phyloP scores from a whole-genome alignment of 2,797 vertebrate species.

The Sebastes jordani region DNA sequence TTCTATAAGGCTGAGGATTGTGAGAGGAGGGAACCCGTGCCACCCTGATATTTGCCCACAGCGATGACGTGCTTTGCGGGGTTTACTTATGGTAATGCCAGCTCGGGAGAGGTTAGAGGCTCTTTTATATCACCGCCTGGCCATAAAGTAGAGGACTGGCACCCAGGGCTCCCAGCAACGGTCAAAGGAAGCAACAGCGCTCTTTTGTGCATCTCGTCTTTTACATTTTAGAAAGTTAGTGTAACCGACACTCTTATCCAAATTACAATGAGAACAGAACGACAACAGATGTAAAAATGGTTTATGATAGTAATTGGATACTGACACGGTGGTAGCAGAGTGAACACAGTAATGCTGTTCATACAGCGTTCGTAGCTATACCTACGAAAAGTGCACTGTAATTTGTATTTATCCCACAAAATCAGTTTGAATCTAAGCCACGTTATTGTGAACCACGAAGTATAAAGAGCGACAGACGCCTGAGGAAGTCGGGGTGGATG shows the following conservation, averaged over 20 bases:
- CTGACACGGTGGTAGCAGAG: neutral
- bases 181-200: conserved; percentile 51
- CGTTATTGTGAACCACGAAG: too few species aligned
- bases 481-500: too few species aligned
- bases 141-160: conserved; percentile 60
- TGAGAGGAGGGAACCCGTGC: conserved; percentile 62
- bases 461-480: too few species aligned
- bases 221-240: neutral
- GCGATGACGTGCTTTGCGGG: conserved; percentile 75
- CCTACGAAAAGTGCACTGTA: too few species aligned
- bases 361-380: too few species aligned
- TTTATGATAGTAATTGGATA: neutral
- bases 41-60: conserved; percentile 76
- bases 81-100: conserved; percentile 82
- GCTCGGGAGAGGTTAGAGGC: conserved; percentile 69
- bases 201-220: conserved; percentile 45
- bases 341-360: neutral
- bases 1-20: conserved; percentile 53
- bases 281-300: neutral
- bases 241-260: neutral
- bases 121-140: conserved; percentile 72
- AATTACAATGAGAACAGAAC: neutral
- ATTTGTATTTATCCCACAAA: too few species aligned
- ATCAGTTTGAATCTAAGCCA: too few species aligned
- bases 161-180: conserved; percentile 63